Conservation (phyloP, 2,888 invertebrate species). For the Palloptera scutellata region DNA sequence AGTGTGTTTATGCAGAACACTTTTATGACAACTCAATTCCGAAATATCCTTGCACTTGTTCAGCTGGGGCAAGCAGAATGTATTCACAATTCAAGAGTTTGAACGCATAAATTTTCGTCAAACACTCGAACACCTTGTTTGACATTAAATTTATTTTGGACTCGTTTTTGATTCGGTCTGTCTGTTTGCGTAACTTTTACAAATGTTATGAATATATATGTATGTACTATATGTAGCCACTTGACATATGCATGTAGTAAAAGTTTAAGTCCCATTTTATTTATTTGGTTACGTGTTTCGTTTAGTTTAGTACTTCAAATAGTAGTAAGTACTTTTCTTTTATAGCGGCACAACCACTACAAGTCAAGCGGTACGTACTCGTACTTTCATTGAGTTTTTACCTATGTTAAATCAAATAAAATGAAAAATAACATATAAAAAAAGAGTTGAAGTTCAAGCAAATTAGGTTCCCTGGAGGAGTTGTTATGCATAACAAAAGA, state of each 20-base stretch:
- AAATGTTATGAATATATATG: not conserved
- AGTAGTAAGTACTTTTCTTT: no score
- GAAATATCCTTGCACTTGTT: not conserved
- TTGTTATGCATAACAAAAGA: no score
- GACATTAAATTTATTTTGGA: constrained; percentile 27
- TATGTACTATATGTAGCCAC: not conserved
- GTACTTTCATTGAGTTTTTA: no score
- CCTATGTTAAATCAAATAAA: no score
- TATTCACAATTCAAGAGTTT: constrained; percentile 7
- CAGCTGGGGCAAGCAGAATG: not conserved
- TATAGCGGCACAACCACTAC: no score
- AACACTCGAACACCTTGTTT: constrained; percentile 28
- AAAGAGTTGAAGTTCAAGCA: no score
- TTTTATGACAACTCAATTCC: constrained; percentile 36
- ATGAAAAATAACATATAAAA: no score
- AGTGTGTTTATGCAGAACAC: not conserved
- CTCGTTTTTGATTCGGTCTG: constrained; percentile 9
- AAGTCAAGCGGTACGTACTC: no score
- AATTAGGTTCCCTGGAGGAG: no score
- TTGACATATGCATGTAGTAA: not conserved
- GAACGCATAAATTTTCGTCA: constrained; percentile 29
- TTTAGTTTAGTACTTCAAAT: no score
- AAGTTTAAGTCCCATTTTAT: no score
- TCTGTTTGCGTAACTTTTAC: not conserved
- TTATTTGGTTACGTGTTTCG: no score